Percentiles rank a stretch among this genome's conserved stretches.
phyloP scores from a whole-genome alignment of 2,888 invertebrate species.

The Ophioninae sp. region DNA sequence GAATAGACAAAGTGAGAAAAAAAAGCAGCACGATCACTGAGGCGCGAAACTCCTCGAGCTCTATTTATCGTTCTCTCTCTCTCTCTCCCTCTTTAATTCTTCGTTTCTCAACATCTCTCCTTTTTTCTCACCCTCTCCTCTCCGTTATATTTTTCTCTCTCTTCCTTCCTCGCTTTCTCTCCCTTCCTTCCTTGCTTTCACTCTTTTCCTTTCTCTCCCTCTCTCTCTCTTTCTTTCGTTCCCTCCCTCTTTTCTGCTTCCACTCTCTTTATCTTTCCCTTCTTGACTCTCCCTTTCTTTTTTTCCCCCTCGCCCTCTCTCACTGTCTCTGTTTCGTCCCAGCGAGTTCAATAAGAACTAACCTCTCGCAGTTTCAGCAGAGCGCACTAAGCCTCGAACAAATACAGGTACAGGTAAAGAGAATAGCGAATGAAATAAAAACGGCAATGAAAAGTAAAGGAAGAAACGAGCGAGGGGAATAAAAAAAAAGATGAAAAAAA shows the following conservation, averaged over 20 bases:
- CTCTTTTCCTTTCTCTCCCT: constrained; percentile 42
- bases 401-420: constrained; percentile 45
- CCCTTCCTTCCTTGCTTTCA: constrained; percentile 36
- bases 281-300: constrained; percentile 50
- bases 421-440: constrained; percentile 40
- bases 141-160: neutral
- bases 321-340: constrained; percentile 24
- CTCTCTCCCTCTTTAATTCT: no score
- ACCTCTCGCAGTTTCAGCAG: constrained; percentile 25
- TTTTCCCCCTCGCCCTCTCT: constrained; percentile 15
- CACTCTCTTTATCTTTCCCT: constrained; percentile 36
- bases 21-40: constrained; percentile 42
- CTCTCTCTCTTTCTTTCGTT: constrained; percentile 57
- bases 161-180: no score
- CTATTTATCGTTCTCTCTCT: constrained; percentile 52
- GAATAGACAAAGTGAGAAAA: constrained; percentile 29
- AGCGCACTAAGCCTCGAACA: constrained; percentile 33
- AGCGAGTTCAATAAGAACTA: constrained; percentile 57
- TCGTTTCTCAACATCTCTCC: no score
- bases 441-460: constrained; percentile 41
- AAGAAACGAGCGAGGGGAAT: constrained; percentile 29
- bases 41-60: constrained; percentile 60
- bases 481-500: constrained; percentile 30
- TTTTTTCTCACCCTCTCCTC: constrained; percentile 15
- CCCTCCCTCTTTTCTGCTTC: neutral